Base-by-base conservation (phyloP, 2,113 vertebrate genomes). In the Nicator chloris region DNA sequence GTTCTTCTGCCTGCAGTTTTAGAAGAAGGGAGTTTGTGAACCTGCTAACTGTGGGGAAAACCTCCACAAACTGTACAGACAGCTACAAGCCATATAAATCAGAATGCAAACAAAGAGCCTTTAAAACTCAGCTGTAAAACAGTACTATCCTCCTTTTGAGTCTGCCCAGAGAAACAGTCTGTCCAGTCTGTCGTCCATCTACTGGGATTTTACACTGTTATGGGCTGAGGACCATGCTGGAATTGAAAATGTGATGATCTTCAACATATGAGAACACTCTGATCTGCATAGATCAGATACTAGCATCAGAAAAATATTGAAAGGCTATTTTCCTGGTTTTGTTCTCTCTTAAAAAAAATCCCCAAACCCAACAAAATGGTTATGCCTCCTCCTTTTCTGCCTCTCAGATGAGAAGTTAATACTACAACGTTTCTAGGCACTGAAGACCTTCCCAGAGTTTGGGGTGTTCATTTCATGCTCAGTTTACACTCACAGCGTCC, bases 351-450 rank as follows among this genome's bases (percentile, higher is more conserved):
- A 8, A 56, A 59, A 56, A 65, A n/a, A 27, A 5, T 4, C 16
- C 23, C 13, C 0, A 0, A 39, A 24, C 39, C 8, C 23, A 37
- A 26, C 1, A 6, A 51, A 72, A 26, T 22, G 3, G 1, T 53
- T 66, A 22, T 31, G 2, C 6, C 3, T 75, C 8, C 37, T 78
- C 2, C 6, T 56, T 71, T 70, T 61, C 21, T 39, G 16, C 3
- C 23, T 82, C 10, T 71, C 22, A 40, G 28, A 39, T 12, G 5
- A 40, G 15, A 82, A 65, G 3, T 44, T 19, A 69, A 21, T 30
- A 20, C 1, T 5, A 66, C 11, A 57, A 3, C 50, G 60, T 61
- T 73, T 45, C 9, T 51, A 56, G 30, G 13, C 19, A 54, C 14
- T 18, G 39, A 28, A 40, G 35, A 69, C 10, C 9, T 78, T 82